Evolutionary conservation across 2,113 vertebrate species (phyloP), one percentile per base, ranked within the genome.

Genomic region (Guaruba guarouba): DNA sequence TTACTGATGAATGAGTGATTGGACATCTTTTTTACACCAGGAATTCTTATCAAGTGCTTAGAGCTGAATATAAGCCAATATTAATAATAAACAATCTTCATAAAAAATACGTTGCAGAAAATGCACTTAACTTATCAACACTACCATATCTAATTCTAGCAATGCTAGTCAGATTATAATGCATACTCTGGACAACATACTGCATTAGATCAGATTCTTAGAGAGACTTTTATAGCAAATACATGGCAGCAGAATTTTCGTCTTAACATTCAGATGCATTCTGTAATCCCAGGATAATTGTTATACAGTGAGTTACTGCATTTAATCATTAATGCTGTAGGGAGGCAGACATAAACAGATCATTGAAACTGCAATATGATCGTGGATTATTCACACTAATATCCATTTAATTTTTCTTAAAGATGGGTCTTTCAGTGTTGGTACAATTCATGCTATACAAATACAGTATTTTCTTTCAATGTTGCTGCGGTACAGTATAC

Each of bases 311-410:
- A 96, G 82, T 94, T 92, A 95, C 88, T 73, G 68, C 70, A 79
- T 92, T 89, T 93, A 97, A 94, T 97, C 88, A 91, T 94, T 95
- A 94, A 69, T 95, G 83, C 88, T 93, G 80, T 52, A 85, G 62
- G 74, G 67, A 96, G 57, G 54, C 77, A 94, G 88, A 89, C 86
- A 86, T 82, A 96, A 93, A 96, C 88, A 96, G 88, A 94, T 90
- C 74, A 88, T 33, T 92, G 88, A 86, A 93, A 80, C 69, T 77
- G 59, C 49, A 87, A 52, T 59, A 82, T 74, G 76, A 31, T 44
- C 87, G 49, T 76, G 49, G 94, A 92, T 86, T 94, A 92, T 83
- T 93, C 84, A 69, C 18, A 8, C 35, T 37, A 25, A 85, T 68
- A 96, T 90, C 73, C 18, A 46, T 90, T 95, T 84, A 91, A 48